Base-by-base conservation (phyloP, 64 coral and sea anemone species). In the Montipora sp. region DNA sequence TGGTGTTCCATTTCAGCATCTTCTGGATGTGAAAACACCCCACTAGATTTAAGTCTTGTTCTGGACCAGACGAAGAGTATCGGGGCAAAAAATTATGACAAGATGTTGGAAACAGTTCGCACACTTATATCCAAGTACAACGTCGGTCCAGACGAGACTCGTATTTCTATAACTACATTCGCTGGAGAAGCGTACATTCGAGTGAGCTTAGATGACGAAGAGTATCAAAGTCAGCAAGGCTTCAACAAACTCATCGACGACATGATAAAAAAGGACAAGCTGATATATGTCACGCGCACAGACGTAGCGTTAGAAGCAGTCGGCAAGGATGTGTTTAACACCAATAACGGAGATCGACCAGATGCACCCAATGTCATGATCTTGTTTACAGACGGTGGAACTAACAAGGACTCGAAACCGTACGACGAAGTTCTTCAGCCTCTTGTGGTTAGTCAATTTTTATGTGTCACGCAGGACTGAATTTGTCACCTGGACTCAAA, bases 311-410 rank as follows among this genome's bases (percentile, higher is more conserved):
- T 85, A 18, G 20, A 85, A 19, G 1, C 1, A 14, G 82, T 85
- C 8, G 60, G 19, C 27, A 23, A 85, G 8, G 8, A 85, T 9
- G 82, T 85, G 43, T 85, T 85, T 50, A 12, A 8, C 10, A 4
- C 18, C 14, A 24, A 50, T 3, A 85, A 85, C 10, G 82, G 82
- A 21, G 82, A 85, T 20, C 15, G 82, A 49, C 82, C 65, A 9
- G 46, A 85, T 49, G 19, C 82, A 21, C 82, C 82, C 2, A 72
- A 85, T 11, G 59, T 85, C 7, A 85, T 85, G 82, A 85, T 85
- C 9, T n/a, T 85, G 3, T 85, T 85, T 48, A 85, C 82, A 10
- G 82, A 85, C 19, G 82, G 82, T 3, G 8, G 8, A 1, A 85
- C 82, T 10, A 65, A 51, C 65, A 48, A 23, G 15, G 49, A 43